A percentile compares a stretch with the other conserved stretches of the same genome.
Evolutionary conservation across 2,888 invertebrate genomes (phyloP).

Genomic region (Cyclophora punctaria): DNA sequence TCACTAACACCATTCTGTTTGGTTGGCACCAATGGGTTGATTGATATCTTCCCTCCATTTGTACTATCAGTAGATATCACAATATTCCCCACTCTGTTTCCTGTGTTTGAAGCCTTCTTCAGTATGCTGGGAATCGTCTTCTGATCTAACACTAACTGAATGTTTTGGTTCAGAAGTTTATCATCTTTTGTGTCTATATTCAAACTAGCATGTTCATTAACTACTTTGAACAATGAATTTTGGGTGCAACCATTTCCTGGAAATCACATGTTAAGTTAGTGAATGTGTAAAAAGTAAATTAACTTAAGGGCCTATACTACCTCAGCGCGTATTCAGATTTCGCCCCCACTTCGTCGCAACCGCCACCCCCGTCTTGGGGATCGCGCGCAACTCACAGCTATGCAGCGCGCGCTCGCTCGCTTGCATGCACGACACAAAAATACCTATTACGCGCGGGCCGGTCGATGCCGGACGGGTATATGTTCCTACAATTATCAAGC

Average conservation of each 20-base stretch:
- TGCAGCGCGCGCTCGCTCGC: no score
- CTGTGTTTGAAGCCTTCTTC: slow-evolving; percentile 28
- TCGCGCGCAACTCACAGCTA: no score
- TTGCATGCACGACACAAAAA: no score
- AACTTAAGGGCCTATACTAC: no score
- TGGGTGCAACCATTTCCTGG: slow-evolving; percentile 38
- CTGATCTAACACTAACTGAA: slow-evolving; percentile 40
- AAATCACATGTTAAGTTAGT: slow-evolving; percentile 15
- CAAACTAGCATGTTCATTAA: slow-evolving; percentile 46
- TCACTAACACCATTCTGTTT: slow-evolving; percentile 30
- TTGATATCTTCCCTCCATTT: slow-evolving; percentile 43
- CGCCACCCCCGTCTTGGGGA: no score
- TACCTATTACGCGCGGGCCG: no score
- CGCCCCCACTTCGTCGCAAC: no score
- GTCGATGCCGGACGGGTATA: no score
- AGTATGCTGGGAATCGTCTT: slow-evolving; percentile 48
- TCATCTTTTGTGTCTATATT: slow-evolving; percentile 31
- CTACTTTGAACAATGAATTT: slow-evolving; percentile 58
- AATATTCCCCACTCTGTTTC: slow-evolving; percentile 24
- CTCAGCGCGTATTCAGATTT: no score
- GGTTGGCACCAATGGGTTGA: slow-evolving; percentile 39
- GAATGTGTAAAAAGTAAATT: neutral
- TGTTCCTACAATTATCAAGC: no score
- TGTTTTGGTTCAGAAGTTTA: slow-evolving; percentile 32
- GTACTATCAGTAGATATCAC: slow-evolving; percentile 42